Percentiles rank a stretch among this genome's conserved stretches.
phyloP scores from a whole-genome alignment of 92 coral and sea anemone species.

The Heliopora coerulea region DNA sequence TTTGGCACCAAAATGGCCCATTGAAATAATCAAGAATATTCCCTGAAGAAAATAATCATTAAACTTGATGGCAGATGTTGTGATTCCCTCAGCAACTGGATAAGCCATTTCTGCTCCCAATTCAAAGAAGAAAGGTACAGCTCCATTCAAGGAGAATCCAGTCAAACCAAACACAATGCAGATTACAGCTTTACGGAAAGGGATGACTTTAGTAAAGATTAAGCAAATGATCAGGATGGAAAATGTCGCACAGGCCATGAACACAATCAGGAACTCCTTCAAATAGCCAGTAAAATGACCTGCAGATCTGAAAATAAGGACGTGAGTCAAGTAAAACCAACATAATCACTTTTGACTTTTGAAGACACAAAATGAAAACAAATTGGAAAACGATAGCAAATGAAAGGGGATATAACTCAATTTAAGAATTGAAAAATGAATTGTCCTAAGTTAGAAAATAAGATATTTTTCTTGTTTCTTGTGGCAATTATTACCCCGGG shows the following conservation, averaged over 20 bases:
- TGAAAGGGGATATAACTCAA: too few species aligned
- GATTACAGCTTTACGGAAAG: not conserved
- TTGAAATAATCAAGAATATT: conserved; percentile 81
- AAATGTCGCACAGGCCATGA: not conserved
- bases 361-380: too few species aligned
- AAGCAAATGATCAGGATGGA: not conserved
- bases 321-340: too few species aligned
- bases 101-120: conserved; percentile 91
- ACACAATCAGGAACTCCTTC: not conserved
- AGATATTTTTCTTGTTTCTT: too few species aligned
- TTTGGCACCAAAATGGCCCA: conserved; percentile 88
- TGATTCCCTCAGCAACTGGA: conserved; percentile 98
- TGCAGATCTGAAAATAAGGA: not conserved
- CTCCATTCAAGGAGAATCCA: conserved; percentile 59
- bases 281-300: not conserved
- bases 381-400: too few species aligned
- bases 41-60: conserved; percentile 79
- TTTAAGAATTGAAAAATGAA: too few species aligned
- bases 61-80: conserved; percentile 79
- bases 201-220: not conserved
- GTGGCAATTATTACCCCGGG: too few species aligned
- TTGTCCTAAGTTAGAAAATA: too few species aligned
- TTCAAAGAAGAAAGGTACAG: conserved; percentile 83
- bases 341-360: too few species aligned
- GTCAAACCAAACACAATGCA: not conserved